phyloP scores from a whole-genome alignment of 2,797 vertebrate genomes.

The Philypnodon macrostomus region DNA sequence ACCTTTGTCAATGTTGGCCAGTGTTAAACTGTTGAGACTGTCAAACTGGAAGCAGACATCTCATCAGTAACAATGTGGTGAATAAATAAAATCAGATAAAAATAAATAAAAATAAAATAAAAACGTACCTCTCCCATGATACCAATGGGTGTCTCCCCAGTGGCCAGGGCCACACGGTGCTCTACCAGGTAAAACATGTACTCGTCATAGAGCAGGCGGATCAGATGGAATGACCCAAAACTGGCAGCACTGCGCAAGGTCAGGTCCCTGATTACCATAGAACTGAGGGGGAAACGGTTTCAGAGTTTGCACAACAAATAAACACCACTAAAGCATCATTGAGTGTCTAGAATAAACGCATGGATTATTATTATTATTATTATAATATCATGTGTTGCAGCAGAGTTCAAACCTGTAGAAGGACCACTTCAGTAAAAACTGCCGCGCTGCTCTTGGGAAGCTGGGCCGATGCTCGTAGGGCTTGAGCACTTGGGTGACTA shows the following conservation, averaged over 20 bases:
- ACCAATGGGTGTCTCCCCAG: conserved; percentile 92
- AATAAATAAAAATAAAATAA: no score
- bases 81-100: background rate
- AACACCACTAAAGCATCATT: background rate
- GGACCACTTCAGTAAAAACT: conserved; percentile 98
- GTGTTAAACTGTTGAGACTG: conserved; percentile 87
- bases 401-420: conserved; percentile 91
- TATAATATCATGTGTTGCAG: no score
- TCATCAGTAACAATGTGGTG: background rate
- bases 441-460: conserved; percentile 92
- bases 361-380: no score
- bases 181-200: conserved; percentile 99
- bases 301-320: background rate
- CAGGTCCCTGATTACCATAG: conserved; percentile 98
- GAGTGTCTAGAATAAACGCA: no score
- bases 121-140: conserved; percentile 99
- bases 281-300: conserved; percentile 70
- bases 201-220: conserved; percentile 95
- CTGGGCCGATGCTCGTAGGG: conserved; percentile 88
- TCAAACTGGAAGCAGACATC: conserved; percentile 82
- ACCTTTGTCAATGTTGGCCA: conserved; percentile 92
- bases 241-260: conserved; percentile 97
- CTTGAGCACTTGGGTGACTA: conserved; percentile 93
- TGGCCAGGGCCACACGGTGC: conserved; percentile 94
- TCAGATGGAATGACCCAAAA: conserved; percentile 97